Percentiles rank a stretch among this genome's conserved stretches.
These are phyloP conservation scores for Gymnothorax javanicus DNA, from an alignment of 2,797 vertebrate species.

Conservation along the genomic window DNA sequence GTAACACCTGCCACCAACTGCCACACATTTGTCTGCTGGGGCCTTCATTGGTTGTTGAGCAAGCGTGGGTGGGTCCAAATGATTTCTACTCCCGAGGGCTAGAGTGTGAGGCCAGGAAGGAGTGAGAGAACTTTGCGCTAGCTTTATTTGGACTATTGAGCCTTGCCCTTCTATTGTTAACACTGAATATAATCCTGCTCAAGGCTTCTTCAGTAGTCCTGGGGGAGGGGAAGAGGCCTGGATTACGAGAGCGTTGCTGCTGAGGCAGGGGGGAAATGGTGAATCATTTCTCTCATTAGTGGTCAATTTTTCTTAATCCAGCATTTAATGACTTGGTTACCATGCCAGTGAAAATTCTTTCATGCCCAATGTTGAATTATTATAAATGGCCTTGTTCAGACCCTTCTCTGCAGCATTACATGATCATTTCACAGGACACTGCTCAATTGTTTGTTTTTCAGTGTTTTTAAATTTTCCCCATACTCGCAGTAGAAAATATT, in stretches of 20 bases:
- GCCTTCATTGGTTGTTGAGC: slow-evolving; percentile 41
- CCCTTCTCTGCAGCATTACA: not conserved
- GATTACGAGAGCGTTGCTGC: slow-evolving; percentile 27
- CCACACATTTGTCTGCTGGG: slow-evolving; percentile 30
- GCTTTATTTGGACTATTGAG: slow-evolving; percentile 23
- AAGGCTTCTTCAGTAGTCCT: slow-evolving; percentile 25
- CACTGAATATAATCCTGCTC: slow-evolving; percentile 44
- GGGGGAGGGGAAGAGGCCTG: slow-evolving; percentile 33
- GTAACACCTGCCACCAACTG: slow-evolving; percentile 20
- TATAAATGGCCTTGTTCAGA: not conserved
- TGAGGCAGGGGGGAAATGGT: slow-evolving; percentile 22
- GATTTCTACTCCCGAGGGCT: slow-evolving; percentile 7
- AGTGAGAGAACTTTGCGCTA: slow-evolving; percentile 31
- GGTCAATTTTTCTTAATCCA: not conserved
- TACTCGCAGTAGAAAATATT: slow-evolving; percentile 11
- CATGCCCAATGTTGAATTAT: not conserved
- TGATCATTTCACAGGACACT: not conserved
- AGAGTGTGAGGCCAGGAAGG: slow-evolving; percentile 39
- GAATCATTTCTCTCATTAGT: not conserved
- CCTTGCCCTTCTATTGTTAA: slow-evolving; percentile 45
- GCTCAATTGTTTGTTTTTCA: slow-evolving; percentile 6
- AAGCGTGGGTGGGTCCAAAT: slow-evolving; percentile 19
- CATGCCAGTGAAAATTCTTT: not conserved
- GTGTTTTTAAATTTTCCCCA: slow-evolving; percentile 24
- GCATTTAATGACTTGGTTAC: not conserved